phyloP scores from a whole-genome alignment of 35 echinoderm and acorn worm species.

The Stichopus chloronotus region DNA sequence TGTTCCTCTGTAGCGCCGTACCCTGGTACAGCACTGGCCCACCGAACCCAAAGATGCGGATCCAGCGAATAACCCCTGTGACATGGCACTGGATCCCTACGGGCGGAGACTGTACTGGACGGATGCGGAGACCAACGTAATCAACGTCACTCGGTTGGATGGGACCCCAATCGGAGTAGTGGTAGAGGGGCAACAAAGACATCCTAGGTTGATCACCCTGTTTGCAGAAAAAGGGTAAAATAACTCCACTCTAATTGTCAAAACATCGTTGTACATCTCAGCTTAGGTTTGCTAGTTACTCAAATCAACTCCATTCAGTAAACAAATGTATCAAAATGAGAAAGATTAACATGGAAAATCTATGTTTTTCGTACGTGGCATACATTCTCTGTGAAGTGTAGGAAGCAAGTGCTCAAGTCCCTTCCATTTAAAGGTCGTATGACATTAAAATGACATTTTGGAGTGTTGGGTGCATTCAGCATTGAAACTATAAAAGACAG shows the following conservation, averaged over 20 bases:
- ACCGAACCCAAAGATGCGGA: neutral
- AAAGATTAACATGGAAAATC: too few species aligned
- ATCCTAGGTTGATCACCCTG: conserved; percentile 77
- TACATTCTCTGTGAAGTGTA: too few species aligned
- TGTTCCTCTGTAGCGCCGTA: neutral
- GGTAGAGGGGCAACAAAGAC: conserved; percentile 58
- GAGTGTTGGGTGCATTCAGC: too few species aligned
- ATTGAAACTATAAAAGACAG: too few species aligned
- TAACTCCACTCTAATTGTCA: neutral
- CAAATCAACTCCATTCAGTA: neutral
- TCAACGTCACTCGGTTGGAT: conserved; percentile 80
- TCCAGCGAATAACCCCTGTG: conserved; percentile 54
- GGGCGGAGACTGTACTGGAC: conserved; percentile 83
- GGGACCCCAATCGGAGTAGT: conserved; percentile 73
- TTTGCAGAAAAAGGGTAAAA: conserved; percentile 91
- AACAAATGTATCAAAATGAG: neutral
- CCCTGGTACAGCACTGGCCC: neutral
- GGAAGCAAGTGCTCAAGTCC: too few species aligned
- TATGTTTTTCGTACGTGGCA: too few species aligned
- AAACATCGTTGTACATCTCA: neutral
- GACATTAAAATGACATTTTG: too few species aligned
- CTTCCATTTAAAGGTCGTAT: too few species aligned
- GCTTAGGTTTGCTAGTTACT: neutral
- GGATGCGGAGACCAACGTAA: conserved; percentile 71
- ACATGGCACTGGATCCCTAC: conserved; percentile 92